A percentile compares a stretch with the other conserved stretches of the same genome.
Conservation (phyloP, 2,888 invertebrate species). For the Emesis furor region DNA sequence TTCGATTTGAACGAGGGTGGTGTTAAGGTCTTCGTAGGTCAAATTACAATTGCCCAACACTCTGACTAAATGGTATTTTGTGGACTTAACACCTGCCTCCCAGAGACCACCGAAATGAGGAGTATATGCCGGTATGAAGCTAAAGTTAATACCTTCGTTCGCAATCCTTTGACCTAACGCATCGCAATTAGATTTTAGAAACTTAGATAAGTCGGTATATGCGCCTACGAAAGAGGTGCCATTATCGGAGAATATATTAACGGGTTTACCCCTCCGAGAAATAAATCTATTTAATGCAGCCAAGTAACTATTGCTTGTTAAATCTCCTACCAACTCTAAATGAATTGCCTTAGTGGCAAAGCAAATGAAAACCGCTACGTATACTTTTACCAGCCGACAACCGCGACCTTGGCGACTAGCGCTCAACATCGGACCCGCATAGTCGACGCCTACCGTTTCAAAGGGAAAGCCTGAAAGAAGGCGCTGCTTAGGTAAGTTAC, state of each 20-base stretch:
- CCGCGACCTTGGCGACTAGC: conserved; percentile 62
- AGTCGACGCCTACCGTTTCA: conserved; percentile 58
- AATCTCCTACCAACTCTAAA: conserved; percentile 10
- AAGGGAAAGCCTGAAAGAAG: conserved; percentile 46
- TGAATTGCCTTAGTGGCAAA: not conserved
- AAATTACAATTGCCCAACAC: no score
- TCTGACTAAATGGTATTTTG: no score
- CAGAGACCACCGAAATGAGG: no score
- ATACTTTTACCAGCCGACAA: conserved; percentile 56
- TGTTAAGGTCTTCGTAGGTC: no score
- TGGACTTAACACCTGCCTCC: no score
- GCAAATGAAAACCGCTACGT: conserved; percentile 12
- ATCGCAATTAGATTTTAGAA: not conserved
- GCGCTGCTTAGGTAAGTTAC: no score
- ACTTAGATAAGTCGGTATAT: not conserved
- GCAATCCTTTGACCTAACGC: not conserved
- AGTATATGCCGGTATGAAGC: no score
- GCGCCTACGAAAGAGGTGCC: not conserved
- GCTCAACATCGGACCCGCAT: conserved; percentile 63
- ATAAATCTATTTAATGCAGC: no score
- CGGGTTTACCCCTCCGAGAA: not conserved
- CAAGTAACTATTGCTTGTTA: not conserved
- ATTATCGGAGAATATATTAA: not conserved
- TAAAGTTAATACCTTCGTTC: not conserved
- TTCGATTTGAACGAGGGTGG: no score